These are phyloP conservation scores for Diarsia rubi DNA, from an alignment of 2,888 invertebrate genomes.

Conservation along the genomic window DNA sequence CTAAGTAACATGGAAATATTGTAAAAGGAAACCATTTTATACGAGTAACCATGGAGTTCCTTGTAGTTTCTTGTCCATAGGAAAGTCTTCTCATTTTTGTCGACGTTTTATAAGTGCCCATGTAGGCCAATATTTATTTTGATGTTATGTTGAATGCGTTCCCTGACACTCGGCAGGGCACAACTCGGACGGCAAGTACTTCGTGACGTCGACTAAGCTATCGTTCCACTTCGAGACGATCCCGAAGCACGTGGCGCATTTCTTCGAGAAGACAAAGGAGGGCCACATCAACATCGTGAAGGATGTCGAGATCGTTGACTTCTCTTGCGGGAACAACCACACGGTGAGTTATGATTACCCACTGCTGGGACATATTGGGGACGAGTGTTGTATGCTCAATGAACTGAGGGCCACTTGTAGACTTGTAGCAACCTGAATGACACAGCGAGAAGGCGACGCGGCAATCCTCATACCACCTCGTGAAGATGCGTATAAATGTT, in stretches of 20 bases:
- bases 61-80: too few relatives aligned
- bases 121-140: too few relatives aligned
- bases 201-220: slow-evolving; percentile 96
- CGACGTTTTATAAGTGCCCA: too few relatives aligned
- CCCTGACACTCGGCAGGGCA: slow-evolving; percentile 92
- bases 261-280: slow-evolving; percentile 96
- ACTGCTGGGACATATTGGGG: not conserved
- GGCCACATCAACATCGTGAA: slow-evolving; percentile 96
- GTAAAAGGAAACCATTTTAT: too few relatives aligned
- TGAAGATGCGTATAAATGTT: not conserved
- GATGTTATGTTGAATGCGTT: not conserved
- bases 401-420: not conserved
- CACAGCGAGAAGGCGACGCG: not conserved
- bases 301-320: slow-evolving; percentile 96
- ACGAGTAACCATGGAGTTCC: too few relatives aligned
- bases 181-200: slow-evolving; percentile 98
- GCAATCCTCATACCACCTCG: not conserved
- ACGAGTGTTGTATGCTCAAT: not conserved
- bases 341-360: slow-evolving; percentile 90
- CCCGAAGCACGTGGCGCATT: slow-evolving; percentile 96
- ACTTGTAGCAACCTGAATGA: not conserved
- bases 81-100: too few relatives aligned
- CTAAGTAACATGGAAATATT: too few relatives aligned
- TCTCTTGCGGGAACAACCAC: slow-evolving; percentile 97
- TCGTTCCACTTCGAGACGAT: slow-evolving; percentile 96